Base-by-base conservation (phyloP, 2,113 vertebrate genomes). In the Gambusia affinis region DNA sequence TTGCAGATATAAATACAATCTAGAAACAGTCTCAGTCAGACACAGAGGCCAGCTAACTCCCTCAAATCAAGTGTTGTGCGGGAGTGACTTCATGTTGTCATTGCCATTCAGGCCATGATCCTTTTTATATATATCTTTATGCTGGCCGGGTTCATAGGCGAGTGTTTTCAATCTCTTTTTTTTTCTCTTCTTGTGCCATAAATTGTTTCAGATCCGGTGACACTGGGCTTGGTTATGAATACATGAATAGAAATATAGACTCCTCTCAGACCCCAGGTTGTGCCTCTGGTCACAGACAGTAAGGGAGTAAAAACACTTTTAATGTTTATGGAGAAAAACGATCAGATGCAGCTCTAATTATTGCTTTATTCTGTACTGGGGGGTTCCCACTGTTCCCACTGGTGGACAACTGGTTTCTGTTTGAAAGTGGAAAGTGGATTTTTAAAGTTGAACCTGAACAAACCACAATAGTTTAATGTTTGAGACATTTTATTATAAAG, bases 151-250 rank as follows among this genome's bases (percentile, higher is more conserved):
- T 84, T 85, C 84, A 85, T 60, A 85, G 86, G 78, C 68, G 69
- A 83, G 62, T 85, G 73, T 89, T 90, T 90, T 90, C 87, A 90
- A 87, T 89, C 82, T 76, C 51, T 15, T 60, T 69, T 75, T 54
- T 75, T 54, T 24, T 54, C 39, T 17, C 27, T 37, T 51, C 79
- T 81, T 37, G 60, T 35, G 30, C 81, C 79, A 87, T 87, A 87
- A 91, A 91, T 90, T 87, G 87, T 91, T 85, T 87, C 80, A 76
- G 86, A 91, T 88, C 80, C 84, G 64, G 73, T 76, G 87, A 90
- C 87, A 91, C 77, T 69, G 71, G 67, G 88, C 82, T 80, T 24
- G 75, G 75, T 87, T 85, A 88, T 90, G 88, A 88, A 92, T 91
- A 88, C 86, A 89, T 91, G 87, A 88, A 91, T 89, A 88, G 70